Percentiles rank a stretch among this genome's conserved stretches.
Conservation (phyloP, 2,113 vertebrate species). For the Carassius auratus region DNA sequence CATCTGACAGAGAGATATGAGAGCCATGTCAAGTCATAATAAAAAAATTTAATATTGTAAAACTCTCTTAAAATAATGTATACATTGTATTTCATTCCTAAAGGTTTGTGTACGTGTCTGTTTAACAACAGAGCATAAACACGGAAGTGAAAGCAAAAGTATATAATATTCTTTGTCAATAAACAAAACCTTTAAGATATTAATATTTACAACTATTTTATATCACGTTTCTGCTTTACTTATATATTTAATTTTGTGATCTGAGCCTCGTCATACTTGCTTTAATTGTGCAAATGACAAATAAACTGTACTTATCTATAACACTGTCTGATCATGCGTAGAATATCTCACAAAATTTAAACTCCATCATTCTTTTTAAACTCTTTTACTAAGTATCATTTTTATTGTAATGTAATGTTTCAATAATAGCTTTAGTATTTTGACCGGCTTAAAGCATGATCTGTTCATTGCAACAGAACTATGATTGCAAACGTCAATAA, state of each 20-base stretch:
- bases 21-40: neutral
- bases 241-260: too few relatives aligned
- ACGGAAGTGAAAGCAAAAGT: neutral
- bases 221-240: too few relatives aligned
- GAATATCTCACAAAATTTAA: too few relatives aligned
- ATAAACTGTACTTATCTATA: neutral
- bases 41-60: neutral
- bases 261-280: too few relatives aligned
- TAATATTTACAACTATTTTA: neutral
- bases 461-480: neutral
- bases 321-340: too few relatives aligned
- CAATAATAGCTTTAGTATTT: neutral
- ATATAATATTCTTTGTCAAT: neutral
- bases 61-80: neutral
- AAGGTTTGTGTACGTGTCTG: neutral
- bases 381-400: neutral
- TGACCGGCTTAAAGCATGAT: constrained; percentile 15
- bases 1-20: constrained; percentile 69
- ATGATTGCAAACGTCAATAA: neutral
- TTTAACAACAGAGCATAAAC: neutral
- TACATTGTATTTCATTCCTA: neutral
- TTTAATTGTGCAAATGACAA: too few relatives aligned
- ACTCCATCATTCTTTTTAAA: too few relatives aligned
- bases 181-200: neutral
- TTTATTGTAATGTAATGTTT: neutral